Percentiles rank a stretch among this genome's conserved stretches.
phyloP scores from a whole-genome alignment of 2,888 invertebrate species.

The Meloe dianella region DNA sequence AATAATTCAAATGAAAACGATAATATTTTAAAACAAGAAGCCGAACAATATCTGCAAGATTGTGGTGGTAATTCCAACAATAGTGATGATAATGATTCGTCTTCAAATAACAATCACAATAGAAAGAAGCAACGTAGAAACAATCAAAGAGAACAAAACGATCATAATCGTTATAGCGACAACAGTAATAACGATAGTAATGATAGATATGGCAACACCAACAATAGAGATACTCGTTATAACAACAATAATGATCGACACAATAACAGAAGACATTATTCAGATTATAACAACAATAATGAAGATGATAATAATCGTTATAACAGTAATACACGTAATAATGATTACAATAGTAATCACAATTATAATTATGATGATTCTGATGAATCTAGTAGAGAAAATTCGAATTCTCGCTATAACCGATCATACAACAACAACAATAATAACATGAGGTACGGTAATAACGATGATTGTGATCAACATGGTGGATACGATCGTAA shows the following conservation, averaged over 20 bases:
- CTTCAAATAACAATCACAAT: slow-evolving; percentile 12
- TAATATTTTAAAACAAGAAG: slow-evolving; percentile 43
- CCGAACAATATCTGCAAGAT: slow-evolving; percentile 46
- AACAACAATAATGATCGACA: slow-evolving; percentile 26
- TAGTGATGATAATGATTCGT: slow-evolving; percentile 23
- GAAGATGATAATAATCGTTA: slow-evolving; percentile 23
- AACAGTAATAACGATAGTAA: slow-evolving; percentile 6
- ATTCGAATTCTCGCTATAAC: slow-evolving; percentile 11
- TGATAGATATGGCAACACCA: slow-evolving; percentile 21
- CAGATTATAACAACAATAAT: slow-evolving; percentile 14
- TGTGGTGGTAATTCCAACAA: slow-evolving; percentile 44
- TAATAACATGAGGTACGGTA: not conserved
- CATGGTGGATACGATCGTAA: not conserved
- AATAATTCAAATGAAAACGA: slow-evolving; percentile 33
- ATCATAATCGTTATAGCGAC: slow-evolving; percentile 15
- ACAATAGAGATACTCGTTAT: slow-evolving; percentile 24
- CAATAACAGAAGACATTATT: slow-evolving; percentile 22
- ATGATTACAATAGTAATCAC: slow-evolving; percentile 8
- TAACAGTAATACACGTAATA: slow-evolving; percentile 14
- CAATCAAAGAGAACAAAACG: not conserved
- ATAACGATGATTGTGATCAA: not conserved
- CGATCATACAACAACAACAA: not conserved
- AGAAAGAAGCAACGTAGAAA: slow-evolving; percentile 3
- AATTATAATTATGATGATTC: slow-evolving; percentile 25
- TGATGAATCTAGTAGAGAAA: slow-evolving; percentile 23